Percentiles rank a stretch among this genome's conserved stretches.
These are phyloP conservation scores for Copsychus sechellarum DNA, from an alignment of 2,113 vertebrate species.

Conservation along the genomic window DNA sequence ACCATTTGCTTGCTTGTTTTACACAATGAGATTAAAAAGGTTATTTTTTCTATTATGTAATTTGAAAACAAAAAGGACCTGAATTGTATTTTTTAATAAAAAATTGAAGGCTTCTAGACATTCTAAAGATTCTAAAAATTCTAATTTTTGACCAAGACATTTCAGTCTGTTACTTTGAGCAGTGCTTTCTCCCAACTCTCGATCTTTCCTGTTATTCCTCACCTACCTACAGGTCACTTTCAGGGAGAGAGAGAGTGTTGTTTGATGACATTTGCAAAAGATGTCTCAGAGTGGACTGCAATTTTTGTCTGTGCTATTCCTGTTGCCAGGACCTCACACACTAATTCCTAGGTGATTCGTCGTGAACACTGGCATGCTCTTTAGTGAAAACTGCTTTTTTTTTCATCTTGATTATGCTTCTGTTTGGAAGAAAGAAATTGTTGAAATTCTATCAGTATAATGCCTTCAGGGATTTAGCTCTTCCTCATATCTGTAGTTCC, in stretches of 20 bases:
- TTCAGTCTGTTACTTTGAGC: not conserved
- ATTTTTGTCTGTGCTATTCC: not conserved
- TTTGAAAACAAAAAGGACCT: not conserved
- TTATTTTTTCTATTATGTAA: not conserved
- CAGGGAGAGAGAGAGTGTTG: not conserved
- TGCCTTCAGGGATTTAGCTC: not conserved
- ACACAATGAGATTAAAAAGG: not conserved
- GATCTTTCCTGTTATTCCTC: not conserved
- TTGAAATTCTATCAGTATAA: not conserved
- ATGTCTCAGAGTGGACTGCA: not conserved
- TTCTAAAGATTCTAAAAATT: not conserved
- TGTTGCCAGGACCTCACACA: not conserved
- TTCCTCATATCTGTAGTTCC: not conserved
- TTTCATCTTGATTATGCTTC: not conserved
- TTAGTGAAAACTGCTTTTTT: not conserved
- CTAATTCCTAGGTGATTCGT: not conserved
- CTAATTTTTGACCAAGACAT: not conserved
- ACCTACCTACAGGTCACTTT: not conserved
- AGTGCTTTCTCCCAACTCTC: not conserved
- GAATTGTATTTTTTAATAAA: not conserved
- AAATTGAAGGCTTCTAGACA: not conserved
- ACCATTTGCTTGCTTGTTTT: not conserved
- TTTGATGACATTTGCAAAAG: not conserved
- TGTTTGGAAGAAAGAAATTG: not conserved
- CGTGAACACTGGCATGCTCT: not conserved